These are phyloP conservation scores for Tenthredo distinguenda DNA, from an alignment of 2,888 invertebrate genomes.

Conservation along the genomic window DNA sequence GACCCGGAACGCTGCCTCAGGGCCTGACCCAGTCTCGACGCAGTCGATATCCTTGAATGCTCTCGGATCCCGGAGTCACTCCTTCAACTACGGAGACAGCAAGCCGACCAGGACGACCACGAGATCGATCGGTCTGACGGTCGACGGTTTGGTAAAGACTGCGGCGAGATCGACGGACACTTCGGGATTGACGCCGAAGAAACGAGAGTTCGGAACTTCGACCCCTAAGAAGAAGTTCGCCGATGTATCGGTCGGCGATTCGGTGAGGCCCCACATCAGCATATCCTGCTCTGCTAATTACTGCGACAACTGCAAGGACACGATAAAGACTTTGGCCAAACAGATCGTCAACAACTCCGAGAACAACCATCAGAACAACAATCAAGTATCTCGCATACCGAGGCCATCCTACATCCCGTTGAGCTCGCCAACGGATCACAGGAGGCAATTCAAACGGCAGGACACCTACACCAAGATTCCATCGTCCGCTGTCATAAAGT, in stretches of 20 bases:
- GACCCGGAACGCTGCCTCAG: slow-evolving; percentile 81
- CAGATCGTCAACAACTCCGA: slow-evolving; percentile 69
- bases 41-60: slow-evolving; percentile 78
- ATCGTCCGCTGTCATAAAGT: slow-evolving; percentile 66
- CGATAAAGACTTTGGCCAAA: slow-evolving; percentile 80
- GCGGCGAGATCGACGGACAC: slow-evolving; percentile 77
- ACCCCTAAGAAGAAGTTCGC: slow-evolving; percentile 76
- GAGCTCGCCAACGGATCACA: slow-evolving; percentile 63
- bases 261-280: slow-evolving; percentile 78
- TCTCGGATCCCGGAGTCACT: slow-evolving; percentile 79
- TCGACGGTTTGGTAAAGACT: slow-evolving; percentile 68
- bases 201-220: slow-evolving; percentile 73
- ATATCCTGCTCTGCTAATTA: slow-evolving; percentile 80
- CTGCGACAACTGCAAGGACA: slow-evolving; percentile 83
- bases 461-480: slow-evolving; percentile 75
- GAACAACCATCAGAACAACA: slow-evolving; percentile 64
- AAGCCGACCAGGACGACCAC: slow-evolving; percentile 75
- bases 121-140: slow-evolving; percentile 68
- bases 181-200: slow-evolving; percentile 70
- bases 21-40: slow-evolving; percentile 79
- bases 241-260: slow-evolving; percentile 80
- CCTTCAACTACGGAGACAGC: slow-evolving; percentile 82
- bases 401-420: slow-evolving; percentile 71
- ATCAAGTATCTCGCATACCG: slow-evolving; percentile 71
- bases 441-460: slow-evolving; percentile 73